These are phyloP conservation scores for Athetis lepigone DNA, from an alignment of 2,888 invertebrate species.

Conservation along the genomic window DNA sequence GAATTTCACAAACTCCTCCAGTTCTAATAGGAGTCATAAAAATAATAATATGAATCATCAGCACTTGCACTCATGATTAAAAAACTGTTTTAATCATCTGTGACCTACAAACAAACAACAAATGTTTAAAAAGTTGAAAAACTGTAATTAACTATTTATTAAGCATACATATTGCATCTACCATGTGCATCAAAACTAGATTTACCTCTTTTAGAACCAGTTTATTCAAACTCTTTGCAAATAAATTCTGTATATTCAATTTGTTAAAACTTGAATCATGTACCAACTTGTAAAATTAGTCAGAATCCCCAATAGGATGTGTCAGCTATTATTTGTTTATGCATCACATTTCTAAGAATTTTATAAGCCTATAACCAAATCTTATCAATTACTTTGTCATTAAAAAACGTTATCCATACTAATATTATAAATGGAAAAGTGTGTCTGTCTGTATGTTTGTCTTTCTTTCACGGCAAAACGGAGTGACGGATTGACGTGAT, in stretches of 20 bases:
- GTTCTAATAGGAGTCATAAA: constrained; percentile 27
- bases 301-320: background rate
- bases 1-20: background rate
- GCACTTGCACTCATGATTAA: constrained; percentile 13
- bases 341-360: background rate
- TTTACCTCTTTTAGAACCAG: background rate
- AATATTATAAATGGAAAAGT: too few relatives aligned
- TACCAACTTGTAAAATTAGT: background rate
- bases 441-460: too few relatives aligned
- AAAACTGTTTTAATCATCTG: constrained; percentile 12
- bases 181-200: background rate
- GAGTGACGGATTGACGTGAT: too few relatives aligned
- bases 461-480: too few relatives aligned
- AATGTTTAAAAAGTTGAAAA: constrained; percentile 12
- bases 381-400: background rate
- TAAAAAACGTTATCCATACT: background rate
- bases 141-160: background rate
- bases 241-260: background rate
- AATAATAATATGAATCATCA: constrained; percentile 36
- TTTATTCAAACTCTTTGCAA: background rate
- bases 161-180: background rate
- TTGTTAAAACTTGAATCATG: background rate
- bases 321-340: background rate
- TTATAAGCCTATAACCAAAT: too few relatives aligned
- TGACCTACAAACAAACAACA: constrained; percentile 30